These are phyloP conservation scores for Mythimna albipuncta DNA, from an alignment of 2,888 invertebrate species.

Conservation along the genomic window DNA sequence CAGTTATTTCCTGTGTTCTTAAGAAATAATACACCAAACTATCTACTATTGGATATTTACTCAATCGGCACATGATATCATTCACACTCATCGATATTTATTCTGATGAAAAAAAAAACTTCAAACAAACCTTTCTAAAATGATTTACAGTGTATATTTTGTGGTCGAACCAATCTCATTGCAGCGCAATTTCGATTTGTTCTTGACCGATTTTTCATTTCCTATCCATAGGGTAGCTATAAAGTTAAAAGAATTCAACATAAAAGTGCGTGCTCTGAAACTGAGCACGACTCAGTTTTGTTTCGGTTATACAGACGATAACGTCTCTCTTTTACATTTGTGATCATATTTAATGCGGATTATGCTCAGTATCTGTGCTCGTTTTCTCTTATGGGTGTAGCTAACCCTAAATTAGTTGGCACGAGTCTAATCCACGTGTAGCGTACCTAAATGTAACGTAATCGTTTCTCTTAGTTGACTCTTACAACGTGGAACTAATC, in stretches of 20 bases:
- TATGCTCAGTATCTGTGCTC: conserved; percentile 15
- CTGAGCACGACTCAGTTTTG: not conserved
- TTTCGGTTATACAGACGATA: not conserved
- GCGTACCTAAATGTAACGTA: conserved; percentile 24
- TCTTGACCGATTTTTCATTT: conserved; percentile 46
- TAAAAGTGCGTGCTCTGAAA: conserved; percentile 14
- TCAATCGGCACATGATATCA: conserved; percentile 19
- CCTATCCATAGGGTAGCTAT: conserved; percentile 15
- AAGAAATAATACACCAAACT: not conserved
- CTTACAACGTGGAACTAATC: conserved; percentile 31
- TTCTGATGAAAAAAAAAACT: conserved; percentile 32
- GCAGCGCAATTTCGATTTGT: conserved; percentile 33
- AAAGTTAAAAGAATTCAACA: conserved; percentile 8
- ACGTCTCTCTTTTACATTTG: conserved; percentile 10
- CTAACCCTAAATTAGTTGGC: conserved; percentile 44
- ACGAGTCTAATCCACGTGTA: conserved; percentile 42
- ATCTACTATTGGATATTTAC: conserved; percentile 13
- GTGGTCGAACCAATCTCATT: conserved; percentile 35
- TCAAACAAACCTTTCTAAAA: conserved; percentile 25
- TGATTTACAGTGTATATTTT: conserved; percentile 38
- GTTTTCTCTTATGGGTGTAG: conserved; percentile 33
- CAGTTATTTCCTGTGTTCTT: conserved; percentile 10
- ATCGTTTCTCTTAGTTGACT: conserved; percentile 26
- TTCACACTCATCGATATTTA: conserved; percentile 16
- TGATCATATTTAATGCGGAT: conserved; percentile 35